Evolutionary conservation across 1,140 invertebrate species (phyloP), one percentile per base, ranked within the genome.

Genomic region (Drosophila hydei): DNA sequence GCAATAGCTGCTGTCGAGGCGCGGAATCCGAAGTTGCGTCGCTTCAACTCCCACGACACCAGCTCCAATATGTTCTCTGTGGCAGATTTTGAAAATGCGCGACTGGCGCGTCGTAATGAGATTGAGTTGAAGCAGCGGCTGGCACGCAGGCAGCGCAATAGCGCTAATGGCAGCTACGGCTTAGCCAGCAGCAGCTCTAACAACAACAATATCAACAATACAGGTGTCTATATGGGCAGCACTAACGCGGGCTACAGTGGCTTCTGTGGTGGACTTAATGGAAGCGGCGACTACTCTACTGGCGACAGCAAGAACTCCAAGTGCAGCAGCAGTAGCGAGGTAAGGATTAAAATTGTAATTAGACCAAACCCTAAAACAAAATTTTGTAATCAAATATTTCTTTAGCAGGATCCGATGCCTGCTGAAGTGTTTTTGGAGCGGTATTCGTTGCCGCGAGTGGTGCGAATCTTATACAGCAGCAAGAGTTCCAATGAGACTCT

Each of bases 371-470:
- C n/a, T 23, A 4, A 42, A 4, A 1, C 5, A 14, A 42, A 8
- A 42, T 6, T 40, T 16, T 4, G 25, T n/a, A 25, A 47, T 23
- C n/a, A 25, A 6, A 16, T 23, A 16, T 19, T 25, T 16, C 23
- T 23, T 47, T 77, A 72, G 27, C 56, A 88, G 71, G 90, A 91
- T 45, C 81, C 90, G 0, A 21, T 91, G 30, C 77, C 91, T 4
- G 91, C 89, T 16, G 91, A 91, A 68, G 54, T 90, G 30, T 94
- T 94, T 75, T 92, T 94, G 40, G 93, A 94, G 80, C 93, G 93
- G 78, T 93, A 93, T 71, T 92, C 93, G 9, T 71, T 94, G 71
- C 93, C 93, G 3, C 92, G 93, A 62, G 93, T 94, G 6, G 93
- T 93, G 38, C 92, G 92, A 64, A 92, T 94, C 36, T 70, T 79